These are phyloP conservation scores for Orthosia cruda DNA, from an alignment of 2,888 invertebrate genomes.

Conservation along the genomic window DNA sequence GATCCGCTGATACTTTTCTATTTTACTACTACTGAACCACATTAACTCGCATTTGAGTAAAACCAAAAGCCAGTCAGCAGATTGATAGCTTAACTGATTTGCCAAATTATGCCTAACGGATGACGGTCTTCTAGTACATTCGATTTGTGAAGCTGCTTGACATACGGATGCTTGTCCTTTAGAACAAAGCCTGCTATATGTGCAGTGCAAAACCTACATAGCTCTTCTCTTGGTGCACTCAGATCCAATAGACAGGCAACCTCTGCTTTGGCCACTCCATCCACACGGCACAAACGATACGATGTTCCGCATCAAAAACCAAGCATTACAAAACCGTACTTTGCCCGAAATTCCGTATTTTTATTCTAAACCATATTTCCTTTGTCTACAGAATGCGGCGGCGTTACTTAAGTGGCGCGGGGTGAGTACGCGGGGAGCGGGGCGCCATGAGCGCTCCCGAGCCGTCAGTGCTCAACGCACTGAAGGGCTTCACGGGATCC, in stretches of 20 bases:
- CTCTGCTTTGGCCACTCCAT: background rate
- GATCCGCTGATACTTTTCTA: no score
- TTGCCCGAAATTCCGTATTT: background rate
- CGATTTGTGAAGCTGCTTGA: background rate
- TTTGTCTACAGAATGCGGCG: slow-evolving; percentile 82
- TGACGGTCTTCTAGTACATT: background rate
- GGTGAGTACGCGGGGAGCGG: slow-evolving; percentile 77
- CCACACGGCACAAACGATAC: background rate
- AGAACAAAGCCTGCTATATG: no score
- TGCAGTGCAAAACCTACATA: background rate
- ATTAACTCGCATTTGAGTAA: background rate
- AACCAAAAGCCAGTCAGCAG: background rate
- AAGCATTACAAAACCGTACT: no score
- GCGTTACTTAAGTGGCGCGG: slow-evolving; percentile 77
- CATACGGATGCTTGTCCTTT: background rate
- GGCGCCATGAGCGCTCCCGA: slow-evolving; percentile 90
- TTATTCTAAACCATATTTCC: slow-evolving; percentile 33
- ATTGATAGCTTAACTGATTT: background rate
- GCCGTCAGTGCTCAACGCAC: slow-evolving; percentile 90
- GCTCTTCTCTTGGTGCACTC: no score
- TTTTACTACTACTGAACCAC: background rate
- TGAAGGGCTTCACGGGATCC: slow-evolving; percentile 86
- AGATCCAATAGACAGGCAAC: no score
- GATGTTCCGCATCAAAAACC: background rate
- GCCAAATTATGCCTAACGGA: no score